Evolutionary conservation across 1,140 invertebrate species (phyloP).

Genomic region (Theocolax elegans): DNA sequence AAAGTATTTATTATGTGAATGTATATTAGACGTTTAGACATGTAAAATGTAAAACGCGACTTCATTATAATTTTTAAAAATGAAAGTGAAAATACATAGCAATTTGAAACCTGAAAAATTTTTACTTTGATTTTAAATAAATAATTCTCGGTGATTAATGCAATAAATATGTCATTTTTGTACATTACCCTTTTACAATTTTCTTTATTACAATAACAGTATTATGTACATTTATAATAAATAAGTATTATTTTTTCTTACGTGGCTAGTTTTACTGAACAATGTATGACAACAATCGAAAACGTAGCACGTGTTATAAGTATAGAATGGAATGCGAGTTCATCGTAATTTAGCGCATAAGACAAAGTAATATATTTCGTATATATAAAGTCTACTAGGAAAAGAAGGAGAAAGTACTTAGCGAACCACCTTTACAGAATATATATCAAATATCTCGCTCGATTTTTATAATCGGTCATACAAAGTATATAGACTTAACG

Average conservation of each 20-base stretch:
- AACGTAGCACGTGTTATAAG: slow-evolving; percentile 42
- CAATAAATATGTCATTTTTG: background rate
- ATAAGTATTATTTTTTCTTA: slow-evolving; percentile 57
- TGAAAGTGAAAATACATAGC: too few relatives aligned
- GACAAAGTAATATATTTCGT: slow-evolving; percentile 40
- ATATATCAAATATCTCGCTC: slow-evolving; percentile 23
- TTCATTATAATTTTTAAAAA: too few relatives aligned
- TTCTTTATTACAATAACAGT: slow-evolving; percentile 64
- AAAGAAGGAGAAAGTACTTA: slow-evolving; percentile 41
- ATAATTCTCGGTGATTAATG: too few relatives aligned
- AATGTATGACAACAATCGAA: slow-evolving; percentile 54
- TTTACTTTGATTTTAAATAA: too few relatives aligned
- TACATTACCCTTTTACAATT: slow-evolving; percentile 48
- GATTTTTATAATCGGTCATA: slow-evolving; percentile 27
- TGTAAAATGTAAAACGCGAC: too few relatives aligned
- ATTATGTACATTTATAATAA: slow-evolving; percentile 65
- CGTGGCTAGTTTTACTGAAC: slow-evolving; percentile 56
- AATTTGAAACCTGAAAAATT: too few relatives aligned
- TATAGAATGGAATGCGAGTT: slow-evolving; percentile 37
- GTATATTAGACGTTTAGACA: too few relatives aligned
- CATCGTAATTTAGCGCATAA: slow-evolving; percentile 23
- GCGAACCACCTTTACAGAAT: slow-evolving; percentile 15
- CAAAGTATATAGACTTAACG: slow-evolving; percentile 27
- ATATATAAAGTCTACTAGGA: slow-evolving; percentile 38
- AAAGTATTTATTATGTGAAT: too few relatives aligned